Conservation (phyloP, 2,888 invertebrate genomes). For the Polymixis lichenea region DNA sequence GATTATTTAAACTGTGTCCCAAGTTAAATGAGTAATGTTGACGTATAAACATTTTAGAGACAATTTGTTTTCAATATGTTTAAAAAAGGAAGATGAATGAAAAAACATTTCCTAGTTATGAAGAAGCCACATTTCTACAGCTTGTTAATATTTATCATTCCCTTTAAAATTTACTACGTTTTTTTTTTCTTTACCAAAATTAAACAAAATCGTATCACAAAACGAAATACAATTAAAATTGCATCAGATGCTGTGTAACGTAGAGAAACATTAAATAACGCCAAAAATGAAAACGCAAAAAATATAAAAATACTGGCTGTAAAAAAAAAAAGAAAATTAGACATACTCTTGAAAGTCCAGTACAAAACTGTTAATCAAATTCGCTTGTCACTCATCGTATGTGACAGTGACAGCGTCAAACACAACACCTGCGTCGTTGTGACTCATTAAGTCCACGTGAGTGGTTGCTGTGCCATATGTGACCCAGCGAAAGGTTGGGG, state of each 20-base stretch:
- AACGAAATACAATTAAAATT: not conserved
- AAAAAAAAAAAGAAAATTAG: not conserved
- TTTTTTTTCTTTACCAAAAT: too few species aligned
- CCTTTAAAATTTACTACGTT: too few species aligned
- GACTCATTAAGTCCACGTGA: slow-evolving; percentile 68
- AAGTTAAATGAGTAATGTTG: slow-evolving; percentile 26
- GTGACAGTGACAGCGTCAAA: slow-evolving; percentile 46
- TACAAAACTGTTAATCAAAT: slow-evolving; percentile 16
- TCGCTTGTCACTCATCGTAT: slow-evolving; percentile 52
- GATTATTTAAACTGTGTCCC: slow-evolving; percentile 44
- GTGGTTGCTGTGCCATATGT: slow-evolving; percentile 67
- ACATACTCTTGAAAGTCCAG: not conserved
- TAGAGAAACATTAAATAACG: not conserved
- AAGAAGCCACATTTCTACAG: not conserved
- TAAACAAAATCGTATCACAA: too few species aligned
- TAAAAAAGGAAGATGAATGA: too few species aligned
- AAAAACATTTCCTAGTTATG: too few species aligned
- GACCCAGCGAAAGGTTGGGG: slow-evolving; percentile 71
- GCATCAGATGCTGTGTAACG: not conserved
- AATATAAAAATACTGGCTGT: not conserved
- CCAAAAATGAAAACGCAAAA: not conserved
- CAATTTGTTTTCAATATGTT: too few species aligned
- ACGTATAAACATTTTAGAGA: not conserved
- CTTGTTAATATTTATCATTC: not conserved
- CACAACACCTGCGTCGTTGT: slow-evolving; percentile 70